Evolutionary conservation across 2,113 vertebrate genomes (phyloP), one percentile per base, ranked within the genome.

Genomic region (Merops nubicus): DNA sequence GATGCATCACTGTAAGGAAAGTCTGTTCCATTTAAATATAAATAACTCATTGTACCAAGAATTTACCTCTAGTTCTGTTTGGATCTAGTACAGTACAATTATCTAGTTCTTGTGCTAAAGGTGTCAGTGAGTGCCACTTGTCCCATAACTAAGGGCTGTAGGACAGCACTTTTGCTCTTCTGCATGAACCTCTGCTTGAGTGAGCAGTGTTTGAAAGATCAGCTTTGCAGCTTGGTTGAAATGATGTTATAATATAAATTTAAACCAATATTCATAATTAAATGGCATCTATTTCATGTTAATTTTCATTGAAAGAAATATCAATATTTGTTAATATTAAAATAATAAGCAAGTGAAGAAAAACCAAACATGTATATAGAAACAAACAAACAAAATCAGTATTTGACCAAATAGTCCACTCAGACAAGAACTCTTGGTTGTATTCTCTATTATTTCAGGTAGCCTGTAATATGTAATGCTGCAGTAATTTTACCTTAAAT

Each of bases 401-500:
- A 36, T 85, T 89, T 91, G 23, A 51, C 20, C 9, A 64, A 60
- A 1, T 36, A 40, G 26, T 73, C 14, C 6, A 34, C 26, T 42
- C 70, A 48, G 45, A 63, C 5, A 78, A 73, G 60, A 72, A 8
- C 50, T 76, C n/a, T 76, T 81, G n/a, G 8, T 72, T 68, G 14
- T 50, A 36, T 65, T 84, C 15, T 69, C 0, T 68, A 21, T 43
- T 36, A 56, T 69, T 91, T 89, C 56, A 92, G 23, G 69, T 57
- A 64, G 72, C 15, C 63, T 80, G 88, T 79, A 63, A 77, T 36
- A 16, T 14, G 16, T 45, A 20, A 70, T 48, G 53, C 13, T 91
- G 56, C 25, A 85, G 51, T 68, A 87, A 72, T 93, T 95, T 98
- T 97, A 99, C 99, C 98, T 99, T 69, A 96, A 82, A 23, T 78